phyloP scores from a whole-genome alignment of 2,113 vertebrate species.

The Trematocara stigmaticum region DNA sequence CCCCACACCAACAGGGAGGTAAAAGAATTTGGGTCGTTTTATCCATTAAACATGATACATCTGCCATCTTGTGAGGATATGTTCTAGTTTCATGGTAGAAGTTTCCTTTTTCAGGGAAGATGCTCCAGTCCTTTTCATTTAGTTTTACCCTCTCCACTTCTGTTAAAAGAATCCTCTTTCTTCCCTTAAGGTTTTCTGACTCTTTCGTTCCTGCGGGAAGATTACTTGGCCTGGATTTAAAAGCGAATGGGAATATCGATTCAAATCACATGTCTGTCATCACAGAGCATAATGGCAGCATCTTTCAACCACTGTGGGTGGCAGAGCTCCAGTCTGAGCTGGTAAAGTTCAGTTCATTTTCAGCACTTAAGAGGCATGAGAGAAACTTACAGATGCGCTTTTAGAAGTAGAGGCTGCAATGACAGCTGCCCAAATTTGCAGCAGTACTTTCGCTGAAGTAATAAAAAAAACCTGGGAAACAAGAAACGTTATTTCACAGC shows the following conservation, averaged over 20 bases:
- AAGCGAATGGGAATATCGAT: background rate
- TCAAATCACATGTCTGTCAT: background rate
- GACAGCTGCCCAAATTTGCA: slow-evolving; percentile 15
- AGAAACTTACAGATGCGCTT: slow-evolving; percentile 51
- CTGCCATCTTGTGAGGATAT: slow-evolving; percentile 30
- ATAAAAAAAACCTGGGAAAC: background rate
- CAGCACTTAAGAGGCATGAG: slow-evolving; percentile 7
- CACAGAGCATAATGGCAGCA: background rate
- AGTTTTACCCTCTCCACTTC: background rate
- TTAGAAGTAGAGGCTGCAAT: slow-evolving; percentile 7
- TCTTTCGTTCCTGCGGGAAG: background rate
- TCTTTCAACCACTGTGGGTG: slow-evolving; percentile 1
- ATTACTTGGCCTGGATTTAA: background rate
- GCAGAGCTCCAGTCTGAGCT: background rate
- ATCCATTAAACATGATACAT: slow-evolving; percentile 62
- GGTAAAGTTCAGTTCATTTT: slow-evolving; percentile 1
- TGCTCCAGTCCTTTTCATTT: slow-evolving; percentile 5
- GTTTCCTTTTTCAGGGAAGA: background rate
- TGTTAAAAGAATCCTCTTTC: background rate
- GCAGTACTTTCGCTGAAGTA: background rate
- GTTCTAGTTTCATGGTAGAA: slow-evolving; percentile 39
- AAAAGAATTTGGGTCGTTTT: slow-evolving; percentile 55
- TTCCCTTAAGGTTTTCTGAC: background rate
- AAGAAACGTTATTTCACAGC: background rate
- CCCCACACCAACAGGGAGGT: background rate